Conservation (phyloP, 2,888 invertebrate genomes). For the Oeneis ivallda region DNA sequence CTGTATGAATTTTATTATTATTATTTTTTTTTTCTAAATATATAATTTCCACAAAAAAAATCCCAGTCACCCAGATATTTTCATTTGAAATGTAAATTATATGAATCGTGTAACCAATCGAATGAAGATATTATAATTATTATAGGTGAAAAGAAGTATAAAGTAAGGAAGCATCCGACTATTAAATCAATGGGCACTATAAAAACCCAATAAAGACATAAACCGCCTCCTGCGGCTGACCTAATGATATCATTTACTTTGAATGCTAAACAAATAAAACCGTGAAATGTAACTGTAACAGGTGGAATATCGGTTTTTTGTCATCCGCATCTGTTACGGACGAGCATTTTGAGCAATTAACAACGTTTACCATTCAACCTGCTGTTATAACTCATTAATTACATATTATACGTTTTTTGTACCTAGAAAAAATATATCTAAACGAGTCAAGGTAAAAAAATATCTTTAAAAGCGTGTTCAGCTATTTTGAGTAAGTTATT, state of each 20-base stretch:
- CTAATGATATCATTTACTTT: slow-evolving; percentile 70
- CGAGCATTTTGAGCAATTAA: slow-evolving; percentile 60
- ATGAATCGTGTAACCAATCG: too few relatives aligned
- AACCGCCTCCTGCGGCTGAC: slow-evolving; percentile 75
- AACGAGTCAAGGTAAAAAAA: slow-evolving; percentile 30
- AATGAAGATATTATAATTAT: too few relatives aligned
- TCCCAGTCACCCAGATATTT: too few relatives aligned
- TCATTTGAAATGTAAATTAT: too few relatives aligned
- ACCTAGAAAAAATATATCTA: slow-evolving; percentile 19
- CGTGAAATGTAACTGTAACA: slow-evolving; percentile 54
- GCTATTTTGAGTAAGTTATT: slow-evolving; percentile 8
- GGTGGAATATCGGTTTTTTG: slow-evolving; percentile 61
- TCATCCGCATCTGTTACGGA: slow-evolving; percentile 17
- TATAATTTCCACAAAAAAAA: too few relatives aligned
- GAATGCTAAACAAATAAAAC: slow-evolving; percentile 73
- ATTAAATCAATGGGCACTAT: slow-evolving; percentile 51
- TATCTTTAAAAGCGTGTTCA: too few relatives aligned
- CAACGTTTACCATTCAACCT: slow-evolving; percentile 68
- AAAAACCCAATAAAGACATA: slow-evolving; percentile 72
- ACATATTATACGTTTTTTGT: slow-evolving; percentile 26
- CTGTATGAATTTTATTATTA: too few relatives aligned
- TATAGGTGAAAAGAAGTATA: too few relatives aligned
- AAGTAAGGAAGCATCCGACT: slow-evolving; percentile 16
- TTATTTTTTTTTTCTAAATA: too few relatives aligned
- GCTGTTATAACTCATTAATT: slow-evolving; percentile 52